Evolutionary conservation across 2,888 invertebrate species (phyloP), one percentile per base, ranked within the genome.

Genomic region (Nomada flava): DNA sequence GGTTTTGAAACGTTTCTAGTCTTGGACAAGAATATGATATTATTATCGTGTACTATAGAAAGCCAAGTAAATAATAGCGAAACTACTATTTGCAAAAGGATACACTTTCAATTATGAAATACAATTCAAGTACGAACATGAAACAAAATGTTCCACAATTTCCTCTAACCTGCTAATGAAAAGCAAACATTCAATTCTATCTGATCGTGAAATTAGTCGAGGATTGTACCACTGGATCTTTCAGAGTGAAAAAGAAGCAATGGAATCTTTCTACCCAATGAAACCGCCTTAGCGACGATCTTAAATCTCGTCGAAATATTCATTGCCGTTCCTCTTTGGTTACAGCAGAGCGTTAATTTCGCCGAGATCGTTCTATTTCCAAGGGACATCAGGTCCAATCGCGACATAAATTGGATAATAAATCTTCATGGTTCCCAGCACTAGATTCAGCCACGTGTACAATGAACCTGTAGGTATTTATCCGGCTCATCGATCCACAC

Each of bases 371-470:
- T 67, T 82, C 71, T 50, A 52, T 63, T 63, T 62, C 63, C 52
- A 62, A 47, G 63, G 52, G 57, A 42, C 63, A 60, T 69, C 72
- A 73, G 11, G 55, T 59, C 29, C 63, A 55, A 70, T 74, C 57
- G 60, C 50, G 70, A 83, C 74, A 83, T 67, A 83, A 83, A 83
- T 83, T 83, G 77, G 78, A 74, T 83, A 83, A 83, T 83, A 83
- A 83, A 83, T 83, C 83, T 77, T 29, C n/a, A 13, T 4, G 65
- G 57, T 74, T 63, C 44, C 42, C 62, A 57, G 68, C 26, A 20
- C 64, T 62, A 52, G 62, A 65, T 20, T 29, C 73, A 20, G 67
- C 47, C 36, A n/a, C 67, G 59, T 20, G 29, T 53, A 20, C 42
- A 20, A n/a, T 55, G 74, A 68, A 57, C 63, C 65, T 73, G 36